Conservation (phyloP, 2,888 invertebrate species). For the Aplocera efformata region DNA sequence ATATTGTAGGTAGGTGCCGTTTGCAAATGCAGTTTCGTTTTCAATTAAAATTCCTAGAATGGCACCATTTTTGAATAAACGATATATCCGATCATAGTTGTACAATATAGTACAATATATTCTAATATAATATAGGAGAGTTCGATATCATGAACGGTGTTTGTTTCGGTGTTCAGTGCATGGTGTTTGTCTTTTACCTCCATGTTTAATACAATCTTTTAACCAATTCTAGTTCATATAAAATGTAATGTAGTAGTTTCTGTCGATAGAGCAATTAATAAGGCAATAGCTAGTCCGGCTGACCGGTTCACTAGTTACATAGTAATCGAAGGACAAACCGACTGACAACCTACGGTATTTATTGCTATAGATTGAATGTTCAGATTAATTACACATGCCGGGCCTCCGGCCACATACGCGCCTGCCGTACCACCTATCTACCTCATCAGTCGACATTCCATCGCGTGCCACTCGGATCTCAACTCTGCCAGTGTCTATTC, state of each 20-base stretch:
- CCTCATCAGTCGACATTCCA: conserved; percentile 64
- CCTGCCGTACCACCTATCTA: conserved; percentile 52
- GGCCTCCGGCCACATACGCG: conserved; percentile 43
- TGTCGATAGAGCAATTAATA: conserved; percentile 56
- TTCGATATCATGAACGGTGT: neutral
- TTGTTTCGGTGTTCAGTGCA: neutral
- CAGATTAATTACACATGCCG: conserved; percentile 66
- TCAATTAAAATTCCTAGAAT: too few relatives aligned
- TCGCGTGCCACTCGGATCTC: conserved; percentile 40
- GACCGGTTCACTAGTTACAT: conserved; percentile 57
- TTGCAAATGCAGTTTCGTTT: too few relatives aligned
- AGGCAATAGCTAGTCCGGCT: conserved; percentile 40
- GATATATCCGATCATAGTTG: too few relatives aligned
- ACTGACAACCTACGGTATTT: conserved; percentile 62
- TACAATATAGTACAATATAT: too few relatives aligned
- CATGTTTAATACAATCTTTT: conserved; percentile 9
- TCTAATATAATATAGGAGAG: too few relatives aligned
- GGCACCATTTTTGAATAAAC: too few relatives aligned
- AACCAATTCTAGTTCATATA: conserved; percentile 17
- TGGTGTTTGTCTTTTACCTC: neutral
- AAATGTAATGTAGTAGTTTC: conserved; percentile 31
- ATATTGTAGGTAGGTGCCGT: too few relatives aligned
- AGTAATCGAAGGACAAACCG: conserved; percentile 65
- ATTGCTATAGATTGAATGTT: conserved; percentile 67
- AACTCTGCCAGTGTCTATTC: conserved; percentile 46